Conservation (phyloP, 1,140 invertebrate species). For the Plodia interpunctella region DNA sequence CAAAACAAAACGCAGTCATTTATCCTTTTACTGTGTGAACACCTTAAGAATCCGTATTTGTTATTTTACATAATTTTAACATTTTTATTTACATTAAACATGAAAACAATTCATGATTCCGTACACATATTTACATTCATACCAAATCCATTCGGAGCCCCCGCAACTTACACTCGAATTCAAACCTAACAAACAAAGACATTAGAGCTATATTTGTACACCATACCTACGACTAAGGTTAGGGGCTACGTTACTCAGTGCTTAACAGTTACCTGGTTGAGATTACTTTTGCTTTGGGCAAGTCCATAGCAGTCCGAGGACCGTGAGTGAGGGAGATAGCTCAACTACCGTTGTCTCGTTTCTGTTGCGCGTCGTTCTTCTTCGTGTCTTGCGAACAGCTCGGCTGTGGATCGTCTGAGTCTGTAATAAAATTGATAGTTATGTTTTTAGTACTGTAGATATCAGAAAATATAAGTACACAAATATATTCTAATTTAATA, state of each 20-base stretch:
- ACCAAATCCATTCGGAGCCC: background rate
- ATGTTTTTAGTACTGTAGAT: too few species aligned
- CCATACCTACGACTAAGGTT: slow-evolving; percentile 37
- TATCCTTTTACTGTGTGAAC: too few species aligned
- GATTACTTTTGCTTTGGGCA: slow-evolving; percentile 69
- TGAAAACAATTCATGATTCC: too few species aligned
- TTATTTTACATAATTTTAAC: too few species aligned
- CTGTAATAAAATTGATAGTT: slow-evolving; percentile 30
- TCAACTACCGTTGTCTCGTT: slow-evolving; percentile 65
- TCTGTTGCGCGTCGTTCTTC: slow-evolving; percentile 27
- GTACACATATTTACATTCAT: background rate
- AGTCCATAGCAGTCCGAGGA: slow-evolving; percentile 47
- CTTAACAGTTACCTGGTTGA: slow-evolving; percentile 61
- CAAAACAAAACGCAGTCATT: too few species aligned
- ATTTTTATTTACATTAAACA: too few species aligned
- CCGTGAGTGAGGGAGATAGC: slow-evolving; percentile 38
- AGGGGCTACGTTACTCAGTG: slow-evolving; percentile 47
- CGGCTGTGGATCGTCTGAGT: slow-evolving; percentile 46
- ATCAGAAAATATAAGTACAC: too few species aligned
- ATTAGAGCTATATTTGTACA: slow-evolving; percentile 38
- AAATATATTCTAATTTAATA: too few species aligned
- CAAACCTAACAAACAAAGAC: slow-evolving; percentile 17
- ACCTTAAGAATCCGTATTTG: background rate
- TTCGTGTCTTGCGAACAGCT: slow-evolving; percentile 48
- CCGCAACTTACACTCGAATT: background rate